Percentiles rank a stretch among this genome's conserved stretches.
Conservation (phyloP, 2,113 vertebrate species). For the Scomber japonicus region DNA sequence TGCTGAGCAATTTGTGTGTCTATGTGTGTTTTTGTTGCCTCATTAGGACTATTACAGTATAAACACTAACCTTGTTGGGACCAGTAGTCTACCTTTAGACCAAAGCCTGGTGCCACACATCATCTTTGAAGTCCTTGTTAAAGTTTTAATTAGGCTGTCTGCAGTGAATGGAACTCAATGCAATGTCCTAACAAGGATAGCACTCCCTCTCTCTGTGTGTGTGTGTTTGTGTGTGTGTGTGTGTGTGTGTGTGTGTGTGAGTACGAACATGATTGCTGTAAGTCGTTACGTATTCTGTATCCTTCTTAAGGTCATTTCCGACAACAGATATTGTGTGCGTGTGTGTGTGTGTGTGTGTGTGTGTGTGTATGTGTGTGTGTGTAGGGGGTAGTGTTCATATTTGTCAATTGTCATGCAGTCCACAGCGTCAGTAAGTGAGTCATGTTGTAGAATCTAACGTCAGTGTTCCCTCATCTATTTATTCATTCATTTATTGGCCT, state of each 20-base stretch:
- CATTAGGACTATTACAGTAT: too few species aligned
- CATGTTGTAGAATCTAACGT: neutral
- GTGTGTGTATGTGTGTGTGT: neutral
- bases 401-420: neutral
- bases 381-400: neutral
- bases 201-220: neutral
- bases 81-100: too few species aligned
- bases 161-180: too few species aligned
- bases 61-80: too few species aligned
- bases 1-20: neutral
- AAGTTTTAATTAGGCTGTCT: too few species aligned
- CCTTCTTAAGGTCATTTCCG: slow-evolving; percentile 9
- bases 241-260: too few species aligned
- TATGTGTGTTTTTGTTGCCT: neutral
- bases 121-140: too few species aligned
- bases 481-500: neutral
- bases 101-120: too few species aligned
- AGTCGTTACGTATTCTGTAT: neutral
- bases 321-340: neutral
- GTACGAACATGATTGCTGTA: too few species aligned
- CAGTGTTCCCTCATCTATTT: neutral
- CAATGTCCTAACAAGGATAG: too few species aligned
- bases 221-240: neutral
- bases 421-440: neutral
- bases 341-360: neutral